phyloP scores from a whole-genome alignment of 2,888 invertebrate species.

The Alcis repandata region DNA sequence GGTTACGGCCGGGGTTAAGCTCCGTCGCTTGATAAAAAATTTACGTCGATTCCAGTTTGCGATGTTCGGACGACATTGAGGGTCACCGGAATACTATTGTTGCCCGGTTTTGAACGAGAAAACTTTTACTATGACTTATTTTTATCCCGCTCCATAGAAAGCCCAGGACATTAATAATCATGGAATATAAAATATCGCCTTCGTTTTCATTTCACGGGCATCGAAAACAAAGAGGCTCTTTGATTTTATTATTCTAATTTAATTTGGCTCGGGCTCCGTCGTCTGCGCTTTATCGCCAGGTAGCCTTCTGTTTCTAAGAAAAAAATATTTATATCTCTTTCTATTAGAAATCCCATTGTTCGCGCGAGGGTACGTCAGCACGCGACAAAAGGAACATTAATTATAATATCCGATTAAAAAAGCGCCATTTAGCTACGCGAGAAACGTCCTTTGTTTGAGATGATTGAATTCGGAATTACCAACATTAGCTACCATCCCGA shows the following conservation, averaged over 20 bases:
- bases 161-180: constrained; percentile 49
- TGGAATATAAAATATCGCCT: constrained; percentile 49
- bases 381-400: constrained; percentile 87
- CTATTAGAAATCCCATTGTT: constrained; percentile 86
- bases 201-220: constrained; percentile 52
- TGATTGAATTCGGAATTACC: constrained; percentile 84
- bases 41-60: constrained; percentile 75
- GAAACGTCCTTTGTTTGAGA: constrained; percentile 83
- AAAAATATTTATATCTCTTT: constrained; percentile 85
- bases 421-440: constrained; percentile 83
- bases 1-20: constrained; percentile 74
- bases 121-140: constrained; percentile 43
- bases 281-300: constrained; percentile 84
- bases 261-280: constrained; percentile 76
- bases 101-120: constrained; percentile 48
- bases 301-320: constrained; percentile 83
- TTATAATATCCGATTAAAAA: constrained; percentile 88
- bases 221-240: constrained; percentile 69
- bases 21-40: constrained; percentile 78
- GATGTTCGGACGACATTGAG: constrained; percentile 63
- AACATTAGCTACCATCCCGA: constrained; percentile 74
- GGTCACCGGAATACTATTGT: constrained; percentile 65
- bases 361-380: constrained; percentile 85
- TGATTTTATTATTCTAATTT: constrained; percentile 83
- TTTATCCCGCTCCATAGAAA: constrained; percentile 42